phyloP scores from a whole-genome alignment of 2,888 invertebrate genomes.

The Pheosia gnoma region DNA sequence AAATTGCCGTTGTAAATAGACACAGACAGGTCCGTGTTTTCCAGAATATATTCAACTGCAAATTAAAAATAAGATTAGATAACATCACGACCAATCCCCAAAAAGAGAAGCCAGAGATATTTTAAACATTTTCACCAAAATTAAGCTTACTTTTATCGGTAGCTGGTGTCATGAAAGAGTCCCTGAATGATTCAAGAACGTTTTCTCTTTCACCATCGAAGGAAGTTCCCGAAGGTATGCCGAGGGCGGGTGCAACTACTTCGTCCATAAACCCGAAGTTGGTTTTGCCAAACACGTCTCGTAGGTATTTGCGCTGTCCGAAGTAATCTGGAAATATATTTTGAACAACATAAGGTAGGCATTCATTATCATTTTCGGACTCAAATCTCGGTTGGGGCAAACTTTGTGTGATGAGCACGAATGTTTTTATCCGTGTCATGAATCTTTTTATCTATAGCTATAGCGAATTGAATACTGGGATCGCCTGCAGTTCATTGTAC shows the following conservation, averaged over 20 bases:
- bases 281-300: constrained; percentile 39
- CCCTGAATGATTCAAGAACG: constrained; percentile 82
- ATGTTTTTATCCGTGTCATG: too few relatives aligned
- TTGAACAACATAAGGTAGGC: too few relatives aligned
- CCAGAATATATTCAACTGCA: constrained; percentile 87
- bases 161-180: constrained; percentile 90
- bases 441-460: too few relatives aligned
- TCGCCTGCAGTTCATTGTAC: too few relatives aligned
- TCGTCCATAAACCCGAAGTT: constrained; percentile 87
- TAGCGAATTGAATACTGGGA: too few relatives aligned
- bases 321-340: constrained; percentile 56
- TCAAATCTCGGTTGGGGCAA: too few relatives aligned
- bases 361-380: too few relatives aligned
- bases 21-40: constrained; percentile 85
- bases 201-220: constrained; percentile 85
- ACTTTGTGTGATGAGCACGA: too few relatives aligned
- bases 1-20: constrained; percentile 91
- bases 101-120: too few relatives aligned
- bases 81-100: too few relatives aligned
- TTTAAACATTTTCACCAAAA: not conserved
- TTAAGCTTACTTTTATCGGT: constrained; percentile 81
- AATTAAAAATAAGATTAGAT: constrained; percentile 22
- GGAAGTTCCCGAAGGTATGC: constrained; percentile 80
- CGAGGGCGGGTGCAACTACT: constrained; percentile 86
- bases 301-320: constrained; percentile 50